phyloP scores from a whole-genome alignment of 2,797 vertebrate species.

The Sebastes umbrosus region DNA sequence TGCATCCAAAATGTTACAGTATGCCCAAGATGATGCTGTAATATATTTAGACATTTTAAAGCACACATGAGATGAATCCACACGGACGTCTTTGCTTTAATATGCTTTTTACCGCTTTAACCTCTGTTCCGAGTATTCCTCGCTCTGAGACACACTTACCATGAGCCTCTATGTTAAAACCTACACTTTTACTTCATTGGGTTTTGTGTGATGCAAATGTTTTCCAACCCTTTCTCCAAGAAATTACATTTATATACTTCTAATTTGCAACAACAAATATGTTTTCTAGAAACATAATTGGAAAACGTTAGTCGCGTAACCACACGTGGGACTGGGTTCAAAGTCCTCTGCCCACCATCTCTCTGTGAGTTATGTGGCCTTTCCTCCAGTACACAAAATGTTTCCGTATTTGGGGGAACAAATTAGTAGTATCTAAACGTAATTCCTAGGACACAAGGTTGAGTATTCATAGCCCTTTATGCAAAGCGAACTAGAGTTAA shows the following conservation, averaged over 20 bases:
- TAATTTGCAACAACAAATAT: neutral
- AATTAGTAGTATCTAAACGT: neutral
- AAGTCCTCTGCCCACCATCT: neutral
- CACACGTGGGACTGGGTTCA: neutral
- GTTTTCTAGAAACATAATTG: neutral
- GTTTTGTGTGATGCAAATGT: neutral
- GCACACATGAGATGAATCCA: neutral
- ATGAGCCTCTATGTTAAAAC: neutral
- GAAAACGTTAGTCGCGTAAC: neutral
- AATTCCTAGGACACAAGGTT: constrained; percentile 6
- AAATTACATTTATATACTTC: neutral
- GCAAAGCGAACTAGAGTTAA: constrained; percentile 20
- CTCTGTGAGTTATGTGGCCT: neutral
- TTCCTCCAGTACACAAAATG: neutral
- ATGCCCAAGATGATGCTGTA: neutral
- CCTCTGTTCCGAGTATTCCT: neutral
- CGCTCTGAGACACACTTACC: neutral
- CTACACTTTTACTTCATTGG: neutral
- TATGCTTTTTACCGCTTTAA: neutral
- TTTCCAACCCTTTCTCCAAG: neutral
- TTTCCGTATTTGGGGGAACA: constrained; percentile 1
- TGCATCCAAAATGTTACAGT: neutral
- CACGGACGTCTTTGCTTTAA: neutral
- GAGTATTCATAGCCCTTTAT: constrained; percentile 32
- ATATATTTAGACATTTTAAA: neutral